Base-by-base conservation (phyloP, 1,140 invertebrate species). In the Mya arenaria region DNA sequence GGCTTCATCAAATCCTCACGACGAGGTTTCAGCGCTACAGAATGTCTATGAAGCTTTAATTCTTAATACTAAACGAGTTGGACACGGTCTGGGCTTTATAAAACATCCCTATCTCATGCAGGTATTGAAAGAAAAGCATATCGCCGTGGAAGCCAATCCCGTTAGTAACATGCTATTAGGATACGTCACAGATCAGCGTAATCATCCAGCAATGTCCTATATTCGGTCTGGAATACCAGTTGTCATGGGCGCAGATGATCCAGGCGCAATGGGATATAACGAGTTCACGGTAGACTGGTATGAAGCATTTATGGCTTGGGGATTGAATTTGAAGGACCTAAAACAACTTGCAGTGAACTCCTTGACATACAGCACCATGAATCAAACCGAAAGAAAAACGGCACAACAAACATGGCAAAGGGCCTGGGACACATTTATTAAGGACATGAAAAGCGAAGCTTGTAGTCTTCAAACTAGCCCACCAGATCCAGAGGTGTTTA, bases 251-350 rank as follows among this genome's bases (percentile, higher is more conserved):
- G 78, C 87, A 19, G 88, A 89, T 58, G 88, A 89, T 74, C 86
- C 88, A 0, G 85, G 75, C 15, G 85, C 80, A n/a, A 87, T 86
- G 73, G 88, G 88, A 25, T 88, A 88, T 68, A 77, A 89, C 63
- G 73, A 86, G 39, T 85, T 89, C 30, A 89, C 88, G 1, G 82
- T 85, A n/a, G 88, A 89, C 44, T 89, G 84, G 85, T 89, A 89
- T 62, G 65, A 82, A 32, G 87, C 85, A 19, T 87, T 85, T 28
- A 86, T 88, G 86, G 80, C 68, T 19, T 89, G 87, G 87, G 84
- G 87, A 36, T 55, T 89, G 2, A 56, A 79, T 72, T 81, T 89
- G 23, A 75, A 73, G 13, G 87, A 89, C 52, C 39, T 89, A n/a
- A 80, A 78, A 77, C 62, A 79, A 25, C 48, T 89, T 28, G 88